A percentile compares a stretch with the other conserved stretches of the same genome.
phyloP scores from a whole-genome alignment of 2,888 invertebrate genomes.

The Creontiades dilutus region DNA sequence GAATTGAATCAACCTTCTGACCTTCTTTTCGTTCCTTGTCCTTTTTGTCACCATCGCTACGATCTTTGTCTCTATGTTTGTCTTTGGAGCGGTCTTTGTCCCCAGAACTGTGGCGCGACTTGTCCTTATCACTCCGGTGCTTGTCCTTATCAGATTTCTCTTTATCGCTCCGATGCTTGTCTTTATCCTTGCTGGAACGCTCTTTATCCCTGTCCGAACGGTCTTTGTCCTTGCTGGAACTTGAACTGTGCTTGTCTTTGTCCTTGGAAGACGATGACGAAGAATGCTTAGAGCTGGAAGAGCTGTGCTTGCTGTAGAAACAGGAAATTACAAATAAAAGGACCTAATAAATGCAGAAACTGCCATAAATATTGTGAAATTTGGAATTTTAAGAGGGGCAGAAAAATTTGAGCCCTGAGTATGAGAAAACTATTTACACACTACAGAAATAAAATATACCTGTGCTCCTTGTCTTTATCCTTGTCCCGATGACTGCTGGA shows the following conservation, averaged over 20 bases:
- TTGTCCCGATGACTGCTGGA: slow-evolving; percentile 74
- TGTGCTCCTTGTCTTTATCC: slow-evolving; percentile 50
- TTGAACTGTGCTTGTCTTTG: slow-evolving; percentile 71
- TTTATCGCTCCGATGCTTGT: slow-evolving; percentile 73
- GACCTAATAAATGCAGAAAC: no score
- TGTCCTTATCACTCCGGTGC: slow-evolving; percentile 77
- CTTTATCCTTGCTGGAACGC: slow-evolving; percentile 73
- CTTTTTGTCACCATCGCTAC: slow-evolving; percentile 76
- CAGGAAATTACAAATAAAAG: neutral
- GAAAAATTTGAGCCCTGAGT: neutral
- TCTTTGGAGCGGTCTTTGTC: slow-evolving; percentile 75
- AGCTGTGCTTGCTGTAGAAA: slow-evolving; percentile 73
- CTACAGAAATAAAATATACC: neutral
- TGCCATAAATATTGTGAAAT: no score
- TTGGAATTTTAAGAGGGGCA: neutral
- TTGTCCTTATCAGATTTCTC: slow-evolving; percentile 77
- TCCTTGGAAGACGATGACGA: slow-evolving; percentile 75
- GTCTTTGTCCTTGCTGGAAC: slow-evolving; percentile 74
- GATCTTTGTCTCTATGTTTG: slow-evolving; percentile 77
- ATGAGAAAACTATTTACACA: neutral
- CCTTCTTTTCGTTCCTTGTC: slow-evolving; percentile 76
- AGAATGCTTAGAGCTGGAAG: slow-evolving; percentile 77
- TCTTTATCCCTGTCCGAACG: slow-evolving; percentile 73
- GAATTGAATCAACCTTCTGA: neutral
- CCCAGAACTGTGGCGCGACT: slow-evolving; percentile 71